A percentile compares a stretch with the other conserved stretches of the same genome.
Evolutionary conservation across 1,140 invertebrate genomes (phyloP).

Genomic region (Wiebesia pumilae): DNA sequence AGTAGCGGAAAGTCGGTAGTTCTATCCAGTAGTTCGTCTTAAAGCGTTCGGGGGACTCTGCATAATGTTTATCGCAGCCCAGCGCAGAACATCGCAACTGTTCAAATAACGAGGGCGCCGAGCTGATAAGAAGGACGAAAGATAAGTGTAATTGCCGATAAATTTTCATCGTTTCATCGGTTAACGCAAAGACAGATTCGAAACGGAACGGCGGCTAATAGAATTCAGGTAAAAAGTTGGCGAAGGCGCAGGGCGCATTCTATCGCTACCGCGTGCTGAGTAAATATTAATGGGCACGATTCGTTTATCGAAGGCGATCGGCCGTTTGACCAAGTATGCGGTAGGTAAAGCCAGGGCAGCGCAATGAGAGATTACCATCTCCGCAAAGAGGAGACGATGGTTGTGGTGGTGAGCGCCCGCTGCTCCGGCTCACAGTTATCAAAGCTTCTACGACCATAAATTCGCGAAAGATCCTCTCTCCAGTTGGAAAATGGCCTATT

Average conservation of each 20-base stretch:
- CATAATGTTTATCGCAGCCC: background rate
- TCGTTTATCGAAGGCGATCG: constrained; percentile 49
- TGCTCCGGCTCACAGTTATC: constrained; percentile 20
- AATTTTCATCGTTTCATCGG: background rate
- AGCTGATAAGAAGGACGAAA: background rate
- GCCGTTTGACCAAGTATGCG: constrained; percentile 43
- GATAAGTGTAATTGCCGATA: constrained; percentile 18
- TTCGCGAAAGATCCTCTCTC: constrained; percentile 29
- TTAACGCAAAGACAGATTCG: background rate
- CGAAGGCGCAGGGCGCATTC: constrained; percentile 1
- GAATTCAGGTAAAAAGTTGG: constrained; percentile 35
- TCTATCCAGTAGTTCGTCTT: background rate
- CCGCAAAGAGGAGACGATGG: background rate
- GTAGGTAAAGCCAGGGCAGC: constrained; percentile 40
- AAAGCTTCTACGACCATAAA: constrained; percentile 45
- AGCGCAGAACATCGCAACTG: background rate
- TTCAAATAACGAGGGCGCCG: background rate
- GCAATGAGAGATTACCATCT: constrained; percentile 40
- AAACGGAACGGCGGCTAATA: background rate
- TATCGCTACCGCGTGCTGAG: background rate
- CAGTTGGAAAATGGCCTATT: constrained; percentile 44
- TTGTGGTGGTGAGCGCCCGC: too few species aligned
- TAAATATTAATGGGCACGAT: constrained; percentile 55
- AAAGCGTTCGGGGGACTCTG: too few species aligned
- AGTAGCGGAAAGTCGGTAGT: background rate